These are phyloP conservation scores for Pollenia angustigena DNA, from an alignment of 2,888 invertebrate species.

Conservation along the genomic window DNA sequence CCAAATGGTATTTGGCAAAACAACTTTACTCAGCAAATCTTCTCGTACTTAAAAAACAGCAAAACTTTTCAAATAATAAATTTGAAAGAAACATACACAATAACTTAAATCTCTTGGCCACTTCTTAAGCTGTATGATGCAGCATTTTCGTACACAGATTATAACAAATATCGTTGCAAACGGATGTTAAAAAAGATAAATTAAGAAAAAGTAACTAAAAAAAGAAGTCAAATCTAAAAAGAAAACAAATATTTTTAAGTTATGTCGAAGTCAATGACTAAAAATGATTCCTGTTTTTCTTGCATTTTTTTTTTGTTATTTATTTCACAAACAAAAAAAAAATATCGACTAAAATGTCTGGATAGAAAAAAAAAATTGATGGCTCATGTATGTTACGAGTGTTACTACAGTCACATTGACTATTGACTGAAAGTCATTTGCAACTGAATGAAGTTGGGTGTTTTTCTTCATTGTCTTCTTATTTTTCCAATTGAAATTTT, in stretches of 20 bases:
- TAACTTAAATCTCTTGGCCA: conserved; percentile 45
- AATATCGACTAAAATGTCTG: conserved; percentile 4
- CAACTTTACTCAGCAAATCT: conserved; percentile 33
- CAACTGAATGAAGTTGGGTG: conserved; percentile 2
- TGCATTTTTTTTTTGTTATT: not conserved
- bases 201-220: conserved; percentile 21
- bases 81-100: not conserved
- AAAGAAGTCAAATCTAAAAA: not conserved
- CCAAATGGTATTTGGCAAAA: conserved; percentile 36
- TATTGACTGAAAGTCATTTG: conserved; percentile 35
- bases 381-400: conserved; percentile 32
- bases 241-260: conserved; percentile 16
- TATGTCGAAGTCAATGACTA: conserved; percentile 44
- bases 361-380: conserved; percentile 25
- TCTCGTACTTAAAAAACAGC: not conserved
- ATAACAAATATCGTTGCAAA: conserved; percentile 27
- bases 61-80: not conserved
- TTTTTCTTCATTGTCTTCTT: not conserved
- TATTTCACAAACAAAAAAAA: conserved; percentile 16
- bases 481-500: not conserved
- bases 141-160: not conserved
- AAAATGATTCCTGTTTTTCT: conserved; percentile 21
- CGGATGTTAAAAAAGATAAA: conserved; percentile 51
- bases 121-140: conserved; percentile 29
- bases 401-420: conserved; percentile 28